Evolutionary conservation across 2,888 invertebrate genomes (phyloP).

Genomic region (Cheilosia grossa): DNA sequence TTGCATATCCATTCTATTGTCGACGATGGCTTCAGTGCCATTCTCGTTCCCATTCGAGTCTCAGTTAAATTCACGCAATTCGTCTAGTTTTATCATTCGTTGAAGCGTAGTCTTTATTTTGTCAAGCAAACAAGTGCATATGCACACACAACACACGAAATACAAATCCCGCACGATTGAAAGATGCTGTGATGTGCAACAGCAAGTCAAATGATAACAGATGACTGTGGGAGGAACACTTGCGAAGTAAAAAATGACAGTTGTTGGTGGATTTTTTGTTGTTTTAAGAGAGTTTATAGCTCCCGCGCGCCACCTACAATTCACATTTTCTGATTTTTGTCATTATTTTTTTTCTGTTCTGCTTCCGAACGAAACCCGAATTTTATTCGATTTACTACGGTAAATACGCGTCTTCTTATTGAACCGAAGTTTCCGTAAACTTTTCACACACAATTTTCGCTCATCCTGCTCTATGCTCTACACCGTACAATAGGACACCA

Average conservation of each 20-base stretch:
- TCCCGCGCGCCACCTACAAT: slow-evolving; percentile 51
- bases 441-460: background rate
- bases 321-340: slow-evolving; percentile 27
- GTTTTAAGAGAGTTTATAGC: background rate
- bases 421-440: background rate
- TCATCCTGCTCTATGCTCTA: background rate
- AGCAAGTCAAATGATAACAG: slow-evolving; percentile 60
- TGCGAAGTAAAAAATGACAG: slow-evolving; percentile 14
- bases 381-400: slow-evolving; percentile 16
- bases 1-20: slow-evolving; percentile 63
- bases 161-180: slow-evolving; percentile 24
- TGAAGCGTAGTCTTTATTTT: slow-evolving; percentile 3
- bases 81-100: slow-evolving; percentile 57
- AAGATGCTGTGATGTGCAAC: slow-evolving; percentile 48
- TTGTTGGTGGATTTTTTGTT: slow-evolving; percentile 26
- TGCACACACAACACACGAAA: slow-evolving; percentile 7
- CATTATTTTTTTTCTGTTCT: slow-evolving; percentile 10
- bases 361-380: background rate
- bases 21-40: slow-evolving; percentile 54
- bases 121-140: slow-evolving; percentile 31
- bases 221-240: slow-evolving; percentile 51
- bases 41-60: slow-evolving; percentile 59
- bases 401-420: background rate
- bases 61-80: slow-evolving; percentile 38
- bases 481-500: background rate